These are phyloP conservation scores for Athalia circularis DNA, from an alignment of 2,888 invertebrate species.

Conservation along the genomic window DNA sequence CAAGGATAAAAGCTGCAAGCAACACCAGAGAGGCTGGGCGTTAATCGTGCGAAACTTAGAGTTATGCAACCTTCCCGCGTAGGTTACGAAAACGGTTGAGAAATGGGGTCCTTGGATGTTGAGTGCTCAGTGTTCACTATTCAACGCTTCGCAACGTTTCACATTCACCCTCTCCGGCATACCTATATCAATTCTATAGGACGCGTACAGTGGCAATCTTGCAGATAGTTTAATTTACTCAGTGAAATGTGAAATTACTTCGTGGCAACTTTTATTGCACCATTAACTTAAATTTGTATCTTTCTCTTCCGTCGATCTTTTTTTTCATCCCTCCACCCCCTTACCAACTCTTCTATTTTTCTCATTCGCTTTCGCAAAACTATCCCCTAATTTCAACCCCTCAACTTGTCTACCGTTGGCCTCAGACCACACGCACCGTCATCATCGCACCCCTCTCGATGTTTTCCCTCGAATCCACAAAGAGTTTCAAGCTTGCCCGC, in stretches of 20 bases:
- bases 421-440: constrained; percentile 44
- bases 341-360: neutral
- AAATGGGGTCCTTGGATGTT: constrained; percentile 28
- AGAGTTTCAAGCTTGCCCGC: neutral
- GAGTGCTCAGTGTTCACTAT: constrained; percentile 17
- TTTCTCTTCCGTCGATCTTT: constrained; percentile 9
- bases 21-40: neutral
- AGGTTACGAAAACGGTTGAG: constrained; percentile 27
- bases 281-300: constrained; percentile 55
- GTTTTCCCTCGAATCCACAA: constrained; percentile 26
- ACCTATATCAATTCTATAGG: constrained; percentile 42
- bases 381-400: constrained; percentile 43
- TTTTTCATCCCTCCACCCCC: constrained; percentile 11
- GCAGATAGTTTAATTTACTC: constrained; percentile 60
- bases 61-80: neutral
- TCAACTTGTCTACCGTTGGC: neutral
- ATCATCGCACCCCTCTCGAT: constrained; percentile 33
- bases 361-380: constrained; percentile 33
- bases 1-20: too few species aligned
- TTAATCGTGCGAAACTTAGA: neutral
- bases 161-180: constrained; percentile 17
- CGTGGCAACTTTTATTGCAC: constrained; percentile 54
- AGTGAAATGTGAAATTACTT: constrained; percentile 61
- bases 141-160: too few species aligned
- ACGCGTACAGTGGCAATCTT: constrained; percentile 59